Evolutionary conservation across 1,140 invertebrate genomes (phyloP).

Genomic region (Dendrolimus punctatus): DNA sequence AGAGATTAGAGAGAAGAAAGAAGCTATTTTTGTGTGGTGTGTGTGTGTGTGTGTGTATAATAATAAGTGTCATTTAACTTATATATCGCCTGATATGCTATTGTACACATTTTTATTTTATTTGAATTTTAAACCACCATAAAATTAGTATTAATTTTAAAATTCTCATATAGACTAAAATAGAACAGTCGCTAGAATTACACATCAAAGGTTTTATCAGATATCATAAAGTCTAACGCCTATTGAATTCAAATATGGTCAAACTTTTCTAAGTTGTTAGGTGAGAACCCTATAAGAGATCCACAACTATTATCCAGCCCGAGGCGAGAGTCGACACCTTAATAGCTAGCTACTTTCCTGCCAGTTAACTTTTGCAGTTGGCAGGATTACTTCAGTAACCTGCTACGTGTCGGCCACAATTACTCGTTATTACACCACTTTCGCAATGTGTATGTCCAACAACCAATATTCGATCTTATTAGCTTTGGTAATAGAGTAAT

Average conservation of each 20-base stretch:
- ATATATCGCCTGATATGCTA: too few species aligned
- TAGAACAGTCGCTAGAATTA: too few species aligned
- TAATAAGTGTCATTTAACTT: too few species aligned
- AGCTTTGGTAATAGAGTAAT: slow-evolving; percentile 22
- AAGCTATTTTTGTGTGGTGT: too few species aligned
- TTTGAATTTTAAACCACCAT: too few species aligned
- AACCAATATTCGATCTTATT: slow-evolving; percentile 44
- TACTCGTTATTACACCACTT: slow-evolving; percentile 41
- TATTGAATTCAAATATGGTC: not conserved
- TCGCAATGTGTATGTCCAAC: slow-evolving; percentile 33
- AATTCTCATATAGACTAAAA: too few species aligned
- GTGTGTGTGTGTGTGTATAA: too few species aligned
- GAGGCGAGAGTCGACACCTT: slow-evolving; percentile 17
- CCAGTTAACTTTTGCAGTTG: slow-evolving; percentile 28
- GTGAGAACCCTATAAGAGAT: slow-evolving; percentile 12
- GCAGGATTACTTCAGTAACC: slow-evolving; percentile 45
- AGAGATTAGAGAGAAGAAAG: too few species aligned
- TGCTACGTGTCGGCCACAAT: slow-evolving; percentile 54
- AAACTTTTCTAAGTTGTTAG: not conserved
- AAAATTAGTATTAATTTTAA: too few species aligned
- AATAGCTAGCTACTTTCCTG: slow-evolving; percentile 20
- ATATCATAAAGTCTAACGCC: not conserved
- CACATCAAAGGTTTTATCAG: too few species aligned
- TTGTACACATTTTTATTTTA: too few species aligned
- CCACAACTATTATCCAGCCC: slow-evolving; percentile 39